These are phyloP conservation scores for Tragelaphus scriptus DNA, from an alignment of 2,113 vertebrate genomes.

Conservation along the genomic window DNA sequence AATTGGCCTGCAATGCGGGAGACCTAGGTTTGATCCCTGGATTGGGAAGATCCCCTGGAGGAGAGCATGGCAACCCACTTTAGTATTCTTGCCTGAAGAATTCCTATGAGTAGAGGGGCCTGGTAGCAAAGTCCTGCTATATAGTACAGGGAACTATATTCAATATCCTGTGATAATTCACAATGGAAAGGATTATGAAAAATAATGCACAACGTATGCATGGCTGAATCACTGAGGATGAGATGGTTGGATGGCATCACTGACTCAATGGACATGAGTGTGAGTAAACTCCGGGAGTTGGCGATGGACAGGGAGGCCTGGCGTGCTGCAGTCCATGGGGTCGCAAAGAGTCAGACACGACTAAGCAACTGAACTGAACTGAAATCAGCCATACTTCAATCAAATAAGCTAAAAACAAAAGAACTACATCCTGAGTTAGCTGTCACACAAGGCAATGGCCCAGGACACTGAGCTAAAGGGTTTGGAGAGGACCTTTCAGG, in stretches of 20 bases:
- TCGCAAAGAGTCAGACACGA: accelerated
- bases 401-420: background rate
- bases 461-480: too few species aligned
- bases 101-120: background rate
- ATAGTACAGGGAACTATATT: background rate
- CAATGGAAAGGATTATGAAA: background rate
- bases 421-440: background rate
- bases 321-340: background rate
- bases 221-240: background rate
- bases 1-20: background rate
- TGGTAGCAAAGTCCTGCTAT: background rate
- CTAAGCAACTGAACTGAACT: background rate
- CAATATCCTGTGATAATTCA: background rate
- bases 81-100: background rate
- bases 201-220: background rate
- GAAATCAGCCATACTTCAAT: background rate
- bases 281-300: background rate
- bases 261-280: background rate
- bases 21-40: background rate
- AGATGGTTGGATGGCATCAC: background rate
- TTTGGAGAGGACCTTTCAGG: background rate
- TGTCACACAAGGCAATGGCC: background rate
- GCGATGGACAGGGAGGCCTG: background rate
- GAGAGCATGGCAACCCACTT: background rate
- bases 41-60: background rate